Percentiles rank a stretch among this genome's conserved stretches.
phyloP scores from a whole-genome alignment of 2,797 vertebrate genomes.

The Phaenicophaeus curvirostris region DNA sequence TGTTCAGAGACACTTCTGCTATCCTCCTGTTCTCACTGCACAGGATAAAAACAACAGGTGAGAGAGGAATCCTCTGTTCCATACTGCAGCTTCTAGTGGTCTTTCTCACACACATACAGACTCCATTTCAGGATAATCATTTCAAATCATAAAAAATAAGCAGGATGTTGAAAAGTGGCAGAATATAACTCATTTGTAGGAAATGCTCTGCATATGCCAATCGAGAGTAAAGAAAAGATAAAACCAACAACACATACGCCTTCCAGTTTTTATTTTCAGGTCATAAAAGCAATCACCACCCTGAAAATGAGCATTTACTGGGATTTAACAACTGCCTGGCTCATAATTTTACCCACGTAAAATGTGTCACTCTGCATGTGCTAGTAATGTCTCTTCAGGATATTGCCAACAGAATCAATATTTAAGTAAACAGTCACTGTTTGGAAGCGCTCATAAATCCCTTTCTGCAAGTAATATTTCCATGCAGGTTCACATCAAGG shows the following conservation, averaged over 20 bases:
- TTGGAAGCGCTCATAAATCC: not conserved
- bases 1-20: not conserved
- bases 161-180: not conserved
- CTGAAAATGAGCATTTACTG: not conserved
- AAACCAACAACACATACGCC: not conserved
- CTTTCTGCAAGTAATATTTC: not conserved
- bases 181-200: not conserved
- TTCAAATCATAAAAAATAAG: not conserved
- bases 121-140: not conserved
- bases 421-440: not conserved
- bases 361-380: not conserved
- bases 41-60: not conserved
- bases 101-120: not conserved
- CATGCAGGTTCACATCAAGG: not conserved
- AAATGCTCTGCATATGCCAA: not conserved
- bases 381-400: not conserved
- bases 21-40: not conserved
- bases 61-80: not conserved
- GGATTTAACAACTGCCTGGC: not conserved
- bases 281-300: not conserved
- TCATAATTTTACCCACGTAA: not conserved
- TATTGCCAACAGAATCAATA: not conserved
- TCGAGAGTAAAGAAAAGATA: not conserved
- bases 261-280: not conserved
- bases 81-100: not conserved